Evolutionary conservation across 1,140 invertebrate species (phyloP), one percentile per base, ranked within the genome.

Genomic region (Mesaphorura yosii): DNA sequence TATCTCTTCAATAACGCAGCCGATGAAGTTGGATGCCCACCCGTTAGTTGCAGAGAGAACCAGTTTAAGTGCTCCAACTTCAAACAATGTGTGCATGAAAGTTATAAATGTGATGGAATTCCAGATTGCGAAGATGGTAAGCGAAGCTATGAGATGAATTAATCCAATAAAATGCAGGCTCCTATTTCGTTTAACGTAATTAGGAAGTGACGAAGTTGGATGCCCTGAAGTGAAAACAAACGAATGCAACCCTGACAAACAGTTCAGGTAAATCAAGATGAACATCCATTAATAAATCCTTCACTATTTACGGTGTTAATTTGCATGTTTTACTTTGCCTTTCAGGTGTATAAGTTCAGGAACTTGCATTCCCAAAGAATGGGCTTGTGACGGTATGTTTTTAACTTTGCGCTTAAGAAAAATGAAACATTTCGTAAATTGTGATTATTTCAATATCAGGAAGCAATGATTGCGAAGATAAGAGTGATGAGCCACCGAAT

Each of bases 11-110:
- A 42, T 42, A 42, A 42, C 17, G n/a, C n/a, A n/a, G n/a, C n/a
- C 64, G 95, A 98, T 69, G 95, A 98, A 70, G 80, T 88, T 66
- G 86, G 91, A 59, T 98, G 94, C 72, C 93, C 94, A 3, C 89
- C 92, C 0, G 84, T 95, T 0, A 87, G 85, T 1, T 98, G 94
- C 69, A 78, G 89, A 20, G 78, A 85, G n/a, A 82, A 79, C 44
- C 89, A 96, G 64, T 97, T 96, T 66, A 88, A 91, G 61, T 97
- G 93, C 68, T 81, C 83, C 0, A 89, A 90, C 69, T 74, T 84
- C 20, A 80, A 88, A 58, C 90, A 94, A 69, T 97, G 93, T 64
- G 84, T 96, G 19, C 83, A 90, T 63, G 86, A 90, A 63, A 86
- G 83, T 1, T 93, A 93, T 70, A 88, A 88, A 64, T 98, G 94